A percentile compares a stretch with the other conserved stretches of the same genome.
These are phyloP conservation scores for Seira sanloemensis DNA, from an alignment of 2,888 invertebrate genomes.

Conservation along the genomic window DNA sequence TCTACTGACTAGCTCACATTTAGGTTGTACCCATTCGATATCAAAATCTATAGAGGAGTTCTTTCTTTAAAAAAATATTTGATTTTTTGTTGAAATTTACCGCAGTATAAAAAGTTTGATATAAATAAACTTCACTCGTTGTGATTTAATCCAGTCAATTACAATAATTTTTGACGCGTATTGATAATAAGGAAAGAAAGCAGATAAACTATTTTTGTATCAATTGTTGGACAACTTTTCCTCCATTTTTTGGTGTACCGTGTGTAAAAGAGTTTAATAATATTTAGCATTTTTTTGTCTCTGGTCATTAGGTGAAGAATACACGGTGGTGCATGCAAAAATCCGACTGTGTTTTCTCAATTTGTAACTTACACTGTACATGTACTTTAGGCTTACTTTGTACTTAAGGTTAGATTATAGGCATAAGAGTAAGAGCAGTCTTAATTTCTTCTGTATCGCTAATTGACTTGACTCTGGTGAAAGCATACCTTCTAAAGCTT, in stretches of 20 bases:
- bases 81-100: not conserved
- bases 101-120: slow-evolving; percentile 16
- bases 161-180: not conserved
- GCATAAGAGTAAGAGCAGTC: not conserved
- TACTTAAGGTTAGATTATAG: no score
- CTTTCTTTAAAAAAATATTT: not conserved
- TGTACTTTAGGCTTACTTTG: no score
- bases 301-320: not conserved
- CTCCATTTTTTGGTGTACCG: not conserved
- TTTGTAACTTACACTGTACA: not conserved
- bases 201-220: not conserved
- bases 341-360: not conserved
- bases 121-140: not conserved
- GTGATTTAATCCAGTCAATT: slow-evolving; percentile 4
- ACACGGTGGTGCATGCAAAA: not conserved
- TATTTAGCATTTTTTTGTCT: not conserved
- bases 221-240: not conserved
- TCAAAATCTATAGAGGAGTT: not conserved
- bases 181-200: not conserved
- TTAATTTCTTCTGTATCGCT: not conserved
- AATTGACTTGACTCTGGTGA: not conserved
- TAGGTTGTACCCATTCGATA: not conserved
- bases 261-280: no score
- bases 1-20: slow-evolving; percentile 1
- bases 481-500: no score